Evolutionary conservation across 2,888 invertebrate species (phyloP).

Genomic region (Acanthoscelides obtectus): DNA sequence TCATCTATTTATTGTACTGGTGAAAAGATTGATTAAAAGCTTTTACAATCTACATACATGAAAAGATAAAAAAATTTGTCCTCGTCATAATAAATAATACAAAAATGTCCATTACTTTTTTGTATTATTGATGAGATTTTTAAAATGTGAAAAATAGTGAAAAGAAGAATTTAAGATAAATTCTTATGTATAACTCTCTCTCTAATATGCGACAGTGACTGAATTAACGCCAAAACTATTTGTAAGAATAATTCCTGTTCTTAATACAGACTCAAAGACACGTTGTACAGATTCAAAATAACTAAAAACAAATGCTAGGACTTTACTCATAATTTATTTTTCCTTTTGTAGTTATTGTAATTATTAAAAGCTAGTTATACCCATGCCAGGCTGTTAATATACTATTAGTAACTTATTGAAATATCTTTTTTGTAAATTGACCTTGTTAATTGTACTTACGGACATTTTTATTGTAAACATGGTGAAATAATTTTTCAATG

Average conservation of each 20-base stretch:
- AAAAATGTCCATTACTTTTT: too few species aligned
- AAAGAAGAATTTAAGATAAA: too few species aligned
- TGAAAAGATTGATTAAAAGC: too few species aligned
- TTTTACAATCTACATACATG: too few species aligned
- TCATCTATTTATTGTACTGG: too few species aligned
- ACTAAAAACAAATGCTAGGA: constrained; percentile 24
- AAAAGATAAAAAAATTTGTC: too few species aligned
- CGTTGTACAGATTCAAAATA: constrained; percentile 12
- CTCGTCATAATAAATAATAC: too few species aligned
- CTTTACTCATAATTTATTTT: constrained; percentile 41
- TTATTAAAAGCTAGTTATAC: constrained; percentile 42
- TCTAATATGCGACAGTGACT: neutral
- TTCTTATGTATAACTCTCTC: too few species aligned
- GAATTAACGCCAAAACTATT: neutral
- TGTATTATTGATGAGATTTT: too few species aligned
- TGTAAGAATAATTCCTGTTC: neutral
- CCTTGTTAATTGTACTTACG: constrained; percentile 43
- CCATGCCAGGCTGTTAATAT: constrained; percentile 45
- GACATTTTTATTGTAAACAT: neutral
- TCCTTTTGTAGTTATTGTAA: constrained; percentile 36
- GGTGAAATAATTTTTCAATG: neutral
- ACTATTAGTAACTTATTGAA: constrained; percentile 44
- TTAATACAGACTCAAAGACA: neutral
- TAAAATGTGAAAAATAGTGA: too few species aligned
- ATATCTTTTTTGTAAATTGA: constrained; percentile 36